A percentile compares a stretch with the other conserved stretches of the same genome.
phyloP scores from a whole-genome alignment of 2,797 vertebrate species.

The Poecilia picta region DNA sequence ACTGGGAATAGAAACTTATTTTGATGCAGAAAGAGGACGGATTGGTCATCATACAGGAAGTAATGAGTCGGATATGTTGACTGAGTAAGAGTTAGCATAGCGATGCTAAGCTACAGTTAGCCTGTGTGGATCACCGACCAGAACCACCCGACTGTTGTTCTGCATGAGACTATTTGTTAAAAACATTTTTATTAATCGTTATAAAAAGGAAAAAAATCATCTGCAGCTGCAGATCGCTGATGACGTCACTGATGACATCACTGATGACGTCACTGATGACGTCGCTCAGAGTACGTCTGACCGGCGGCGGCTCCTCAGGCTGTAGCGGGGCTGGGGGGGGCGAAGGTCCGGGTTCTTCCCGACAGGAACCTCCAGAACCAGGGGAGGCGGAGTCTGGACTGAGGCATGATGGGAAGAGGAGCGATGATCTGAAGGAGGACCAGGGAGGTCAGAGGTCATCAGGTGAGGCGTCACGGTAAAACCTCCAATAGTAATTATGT shows the following conservation, averaged over 20 bases:
- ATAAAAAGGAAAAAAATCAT: background rate
- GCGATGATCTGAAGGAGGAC: background rate
- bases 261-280: too few relatives aligned
- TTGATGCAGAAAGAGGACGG: too few relatives aligned
- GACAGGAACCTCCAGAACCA: constrained; percentile 8
- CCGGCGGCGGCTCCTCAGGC: constrained; percentile 71
- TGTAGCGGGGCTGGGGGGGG: constrained; percentile 71
- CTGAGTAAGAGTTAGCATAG: too few relatives aligned
- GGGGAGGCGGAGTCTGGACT: constrained; percentile 40
- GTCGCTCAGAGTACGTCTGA: constrained; percentile 27
- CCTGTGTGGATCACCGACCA: background rate
- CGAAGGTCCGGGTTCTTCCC: background rate
- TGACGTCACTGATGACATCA: too few relatives aligned
- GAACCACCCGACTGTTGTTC: background rate
- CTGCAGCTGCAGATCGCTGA: background rate
- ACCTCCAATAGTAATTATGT: background rate
- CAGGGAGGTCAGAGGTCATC: background rate
- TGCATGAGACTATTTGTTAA: background rate
- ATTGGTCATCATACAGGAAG: too few relatives aligned
- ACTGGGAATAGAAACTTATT: too few relatives aligned
- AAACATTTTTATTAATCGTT: background rate
- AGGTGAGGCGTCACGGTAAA: too few relatives aligned
- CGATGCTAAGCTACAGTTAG: too few relatives aligned
- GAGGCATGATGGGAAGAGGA: constrained; percentile 10
- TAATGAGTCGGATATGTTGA: too few relatives aligned